phyloP scores from a whole-genome alignment of 2,113 vertebrate genomes.

The Cygnus buccinator region DNA sequence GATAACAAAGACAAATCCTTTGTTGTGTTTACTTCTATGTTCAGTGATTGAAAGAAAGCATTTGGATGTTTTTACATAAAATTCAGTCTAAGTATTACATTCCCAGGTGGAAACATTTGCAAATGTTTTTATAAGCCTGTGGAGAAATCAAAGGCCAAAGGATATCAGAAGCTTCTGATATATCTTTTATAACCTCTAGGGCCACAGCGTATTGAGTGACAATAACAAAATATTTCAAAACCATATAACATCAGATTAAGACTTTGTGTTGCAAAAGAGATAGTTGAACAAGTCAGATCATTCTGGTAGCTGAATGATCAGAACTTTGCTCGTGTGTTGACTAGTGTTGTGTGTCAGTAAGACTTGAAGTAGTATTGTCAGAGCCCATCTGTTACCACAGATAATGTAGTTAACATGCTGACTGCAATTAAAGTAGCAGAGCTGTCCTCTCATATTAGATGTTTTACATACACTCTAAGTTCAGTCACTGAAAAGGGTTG shows the following conservation, averaged over 20 bases:
- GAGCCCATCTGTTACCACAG: constrained; percentile 13
- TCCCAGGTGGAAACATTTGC: not conserved
- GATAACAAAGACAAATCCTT: not conserved
- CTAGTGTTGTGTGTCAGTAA: not conserved
- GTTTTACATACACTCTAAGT: not conserved
- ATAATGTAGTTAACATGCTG: not conserved
- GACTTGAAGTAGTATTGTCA: constrained; percentile 15
- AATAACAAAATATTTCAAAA: constrained; percentile 11
- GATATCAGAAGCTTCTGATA: not conserved
- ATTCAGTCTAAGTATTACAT: not conserved
- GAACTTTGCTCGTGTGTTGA: not conserved
- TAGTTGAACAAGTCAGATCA: not conserved
- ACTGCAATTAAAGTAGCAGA: constrained; percentile 21
- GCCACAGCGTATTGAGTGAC: not conserved
- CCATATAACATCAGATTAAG: not conserved
- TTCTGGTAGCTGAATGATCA: constrained; percentile 11
- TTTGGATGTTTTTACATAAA: not conserved
- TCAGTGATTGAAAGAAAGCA: not conserved
- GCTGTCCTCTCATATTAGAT: constrained; percentile 1
- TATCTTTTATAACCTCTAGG: not conserved
- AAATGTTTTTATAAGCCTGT: not conserved
- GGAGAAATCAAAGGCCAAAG: constrained; percentile 23
- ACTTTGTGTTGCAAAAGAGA: not conserved
- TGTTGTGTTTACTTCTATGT: not conserved
- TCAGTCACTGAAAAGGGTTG: not conserved